Percentiles rank a stretch among this genome's conserved stretches.
These are phyloP conservation scores for Chaetura pelagica DNA, from an alignment of 2,113 vertebrate genomes.

Conservation along the genomic window DNA sequence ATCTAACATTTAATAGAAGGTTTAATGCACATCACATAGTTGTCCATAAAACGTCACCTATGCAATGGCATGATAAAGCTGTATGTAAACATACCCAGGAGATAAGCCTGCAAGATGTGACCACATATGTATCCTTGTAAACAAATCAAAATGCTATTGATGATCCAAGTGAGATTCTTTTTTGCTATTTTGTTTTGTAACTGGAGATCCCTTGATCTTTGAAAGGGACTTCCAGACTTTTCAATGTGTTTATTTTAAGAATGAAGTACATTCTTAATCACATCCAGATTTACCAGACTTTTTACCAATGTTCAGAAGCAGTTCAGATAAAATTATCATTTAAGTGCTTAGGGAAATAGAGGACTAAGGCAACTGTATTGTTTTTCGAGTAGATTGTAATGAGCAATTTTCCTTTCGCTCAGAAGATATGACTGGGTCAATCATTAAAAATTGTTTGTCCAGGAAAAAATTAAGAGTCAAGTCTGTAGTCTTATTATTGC, in stretches of 20 bases:
- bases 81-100: background rate
- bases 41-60: conserved; percentile 38
- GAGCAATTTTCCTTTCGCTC: background rate
- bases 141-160: background rate
- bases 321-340: background rate
- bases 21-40: conserved; percentile 13
- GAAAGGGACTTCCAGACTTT: background rate
- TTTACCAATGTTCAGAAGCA: background rate
- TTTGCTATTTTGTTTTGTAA: background rate
- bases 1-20: conserved; percentile 46
- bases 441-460: background rate
- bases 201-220: conserved; percentile 6
- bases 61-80: background rate
- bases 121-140: background rate
- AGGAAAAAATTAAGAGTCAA: background rate
- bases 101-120: background rate
- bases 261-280: background rate
- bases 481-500: background rate
- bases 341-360: background rate
- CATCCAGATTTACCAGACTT: background rate
- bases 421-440: background rate
- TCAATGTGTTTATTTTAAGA: background rate
- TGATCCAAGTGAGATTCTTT: background rate
- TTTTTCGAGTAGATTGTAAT: background rate
- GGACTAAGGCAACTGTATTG: background rate